Percentiles rank a stretch among this genome's conserved stretches.
Conservation (phyloP, 2,797 vertebrate genomes). For the Melanotaenia nigrans region DNA sequence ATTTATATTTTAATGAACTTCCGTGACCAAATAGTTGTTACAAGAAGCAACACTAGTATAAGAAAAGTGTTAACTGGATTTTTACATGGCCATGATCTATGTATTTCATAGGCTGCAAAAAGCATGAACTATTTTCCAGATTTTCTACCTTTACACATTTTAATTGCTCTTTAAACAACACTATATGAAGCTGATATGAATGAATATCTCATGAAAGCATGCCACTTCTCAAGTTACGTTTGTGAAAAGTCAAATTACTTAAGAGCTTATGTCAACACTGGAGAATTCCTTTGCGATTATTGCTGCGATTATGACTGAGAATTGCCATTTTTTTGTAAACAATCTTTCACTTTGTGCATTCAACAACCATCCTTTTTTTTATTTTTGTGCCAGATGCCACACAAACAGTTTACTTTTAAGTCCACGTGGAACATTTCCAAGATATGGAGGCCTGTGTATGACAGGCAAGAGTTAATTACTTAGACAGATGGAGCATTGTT, state of each 20-base stretch:
- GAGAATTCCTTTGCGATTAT: neutral
- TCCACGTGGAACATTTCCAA: slow-evolving; percentile 28
- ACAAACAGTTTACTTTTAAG: slow-evolving; percentile 3
- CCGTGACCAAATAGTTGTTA: neutral
- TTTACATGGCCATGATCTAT: neutral
- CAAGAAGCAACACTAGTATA: neutral
- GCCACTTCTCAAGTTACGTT: slow-evolving; percentile 1
- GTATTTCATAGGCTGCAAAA: slow-evolving; percentile 6
- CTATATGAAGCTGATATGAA: neutral
- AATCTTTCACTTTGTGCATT: slow-evolving; percentile 4
- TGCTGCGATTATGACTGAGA: slow-evolving; percentile 4
- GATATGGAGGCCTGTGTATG: neutral
- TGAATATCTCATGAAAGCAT: neutral
- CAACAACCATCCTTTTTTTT: neutral
- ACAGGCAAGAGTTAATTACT: slow-evolving; percentile 27
- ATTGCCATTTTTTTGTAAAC: slow-evolving; percentile 26
- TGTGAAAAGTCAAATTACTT: neutral
- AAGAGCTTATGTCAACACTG: neutral
- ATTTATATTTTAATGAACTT: neutral
- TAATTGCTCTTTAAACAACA: slow-evolving; percentile 6
- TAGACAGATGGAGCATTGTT: slow-evolving; percentile 26
- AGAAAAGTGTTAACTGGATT: neutral
- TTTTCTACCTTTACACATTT: neutral
- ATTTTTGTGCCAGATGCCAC: slow-evolving; percentile 14
- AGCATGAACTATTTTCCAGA: neutral